Conservation (phyloP, 2,113 vertebrate genomes). For the Danionella cerebrum region DNA sequence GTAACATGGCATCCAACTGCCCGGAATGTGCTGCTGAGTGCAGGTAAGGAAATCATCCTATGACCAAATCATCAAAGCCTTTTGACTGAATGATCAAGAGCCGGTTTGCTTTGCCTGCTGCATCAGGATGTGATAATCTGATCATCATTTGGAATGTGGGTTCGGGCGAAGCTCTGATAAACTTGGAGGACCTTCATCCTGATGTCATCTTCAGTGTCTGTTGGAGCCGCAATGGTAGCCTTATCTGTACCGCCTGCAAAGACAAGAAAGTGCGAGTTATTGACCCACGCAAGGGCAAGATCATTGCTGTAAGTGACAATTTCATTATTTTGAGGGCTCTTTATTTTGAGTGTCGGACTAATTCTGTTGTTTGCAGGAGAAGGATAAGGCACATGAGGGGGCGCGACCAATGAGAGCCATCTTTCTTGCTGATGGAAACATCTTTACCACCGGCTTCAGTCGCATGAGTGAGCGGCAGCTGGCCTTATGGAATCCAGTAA, state of each 20-base stretch:
- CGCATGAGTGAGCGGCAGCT: constrained; percentile 97
- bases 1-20: constrained; percentile 94
- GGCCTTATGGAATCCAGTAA: constrained; percentile 88
- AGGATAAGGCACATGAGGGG: constrained; percentile 92
- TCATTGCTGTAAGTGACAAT: constrained; percentile 73
- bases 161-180: constrained; percentile 86
- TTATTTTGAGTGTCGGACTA: constrained; percentile 6
- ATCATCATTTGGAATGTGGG: constrained; percentile 96
- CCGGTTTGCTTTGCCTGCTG: neutral
- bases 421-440: constrained; percentile 86
- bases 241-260: constrained; percentile 94
- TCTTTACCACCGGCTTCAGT: constrained; percentile 97
- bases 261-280: constrained; percentile 95
- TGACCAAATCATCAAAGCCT: neutral
- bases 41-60: constrained; percentile 65
- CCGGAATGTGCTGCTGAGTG: constrained; percentile 89
- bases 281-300: constrained; percentile 85
- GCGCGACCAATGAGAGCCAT: constrained; percentile 92
- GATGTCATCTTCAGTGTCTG: constrained; percentile 93
- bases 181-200: constrained; percentile 89
- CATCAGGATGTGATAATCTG: constrained; percentile 83
- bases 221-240: constrained; percentile 91
- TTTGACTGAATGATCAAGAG: neutral
- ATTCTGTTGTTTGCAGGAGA: constrained; percentile 72
- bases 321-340: neutral